Evolutionary conservation across 1,140 invertebrate genomes (phyloP), one percentile per base, ranked within the genome.

Genomic region (Aphidius ervi): DNA sequence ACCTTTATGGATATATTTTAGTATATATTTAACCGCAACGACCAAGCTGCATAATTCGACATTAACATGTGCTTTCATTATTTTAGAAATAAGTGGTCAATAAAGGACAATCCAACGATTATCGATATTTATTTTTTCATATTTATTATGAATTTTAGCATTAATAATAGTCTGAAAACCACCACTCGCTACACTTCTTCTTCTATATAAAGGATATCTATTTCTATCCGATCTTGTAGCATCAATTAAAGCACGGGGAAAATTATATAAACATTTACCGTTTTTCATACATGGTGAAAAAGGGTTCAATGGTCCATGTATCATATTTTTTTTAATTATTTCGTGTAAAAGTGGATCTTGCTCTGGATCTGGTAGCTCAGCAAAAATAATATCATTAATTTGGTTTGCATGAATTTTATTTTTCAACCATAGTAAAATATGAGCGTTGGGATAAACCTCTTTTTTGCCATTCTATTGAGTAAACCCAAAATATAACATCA

Each of bases 311-410:
- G 72, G 72, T 46, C 74, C 68, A 70, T 72, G 70, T 67, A 74
- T 69, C 73, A 72, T 70, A 59, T 67, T 70, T 70, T 69, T 76
- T 60, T 66, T 70, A 64, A 75, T 64, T 56, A 65, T 58, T 63
- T 73, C 69, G 74, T 68, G 72, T 20, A 83, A 63, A 40, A 58
- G 23, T 65, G 68, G 72, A 71, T 85, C 76, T 56, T 20, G 69
- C 42, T 65, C 47, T 41, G 57, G 57, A 77, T 84, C 75, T 46
- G 84, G 82, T 61, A 86, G 78, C 77, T 85, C 82, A 5, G 81
- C 82, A 49, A 61, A 81, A 63, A 84, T 81, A 6, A 82, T 65
- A 40, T 74, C 58, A 61, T 68, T 71, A 48, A 79, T 70, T 68
- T 68, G 39, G 41, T 67, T 43, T 39, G 65, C 59, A 58, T 48